Percentiles rank a stretch among this genome's conserved stretches.
phyloP scores from a whole-genome alignment of 2,113 vertebrate genomes.

The Rhombomys opimus region DNA sequence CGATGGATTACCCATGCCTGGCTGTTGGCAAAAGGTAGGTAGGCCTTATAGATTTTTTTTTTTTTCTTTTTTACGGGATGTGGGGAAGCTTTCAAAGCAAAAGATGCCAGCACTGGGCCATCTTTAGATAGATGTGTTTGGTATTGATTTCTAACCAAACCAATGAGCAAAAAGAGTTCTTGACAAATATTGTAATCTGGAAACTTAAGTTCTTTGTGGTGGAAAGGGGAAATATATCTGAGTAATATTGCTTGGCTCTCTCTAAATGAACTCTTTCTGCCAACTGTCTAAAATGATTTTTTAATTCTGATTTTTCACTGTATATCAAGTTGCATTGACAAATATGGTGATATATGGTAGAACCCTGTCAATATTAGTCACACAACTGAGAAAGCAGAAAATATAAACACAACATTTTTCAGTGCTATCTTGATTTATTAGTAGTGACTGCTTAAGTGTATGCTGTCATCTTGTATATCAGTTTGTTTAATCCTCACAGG shows the following conservation, averaged over 20 bases:
- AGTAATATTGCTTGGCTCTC: slow-evolving; percentile 19
- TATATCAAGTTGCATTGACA: background rate
- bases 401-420: slow-evolving; percentile 20
- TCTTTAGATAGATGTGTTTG: background rate
- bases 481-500: background rate
- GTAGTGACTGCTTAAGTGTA: slow-evolving; percentile 43
- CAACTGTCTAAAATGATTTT: background rate
- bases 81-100: background rate
- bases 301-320: slow-evolving; percentile 23
- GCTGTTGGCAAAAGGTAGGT: slow-evolving; percentile 99
- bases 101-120: background rate
- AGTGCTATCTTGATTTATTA: background rate
- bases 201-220: slow-evolving; percentile 18
- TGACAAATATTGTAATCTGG: background rate
- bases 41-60: slow-evolving; percentile 71
- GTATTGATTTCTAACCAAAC: slow-evolving; percentile 35
- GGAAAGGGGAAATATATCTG: slow-evolving; percentile 42
- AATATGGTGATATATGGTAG: slow-evolving; percentile 55
- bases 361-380: slow-evolving; percentile 63
- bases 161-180: slow-evolving; percentile 24
- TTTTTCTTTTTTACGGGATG: too few relatives aligned
- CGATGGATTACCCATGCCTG: slow-evolving; percentile 99
- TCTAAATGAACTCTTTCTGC: slow-evolving; percentile 23
- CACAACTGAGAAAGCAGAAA: slow-evolving; percentile 77
- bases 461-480: background rate